Base-by-base conservation (phyloP, 2,797 vertebrate genomes). In the Syngnathus rostellatus region DNA sequence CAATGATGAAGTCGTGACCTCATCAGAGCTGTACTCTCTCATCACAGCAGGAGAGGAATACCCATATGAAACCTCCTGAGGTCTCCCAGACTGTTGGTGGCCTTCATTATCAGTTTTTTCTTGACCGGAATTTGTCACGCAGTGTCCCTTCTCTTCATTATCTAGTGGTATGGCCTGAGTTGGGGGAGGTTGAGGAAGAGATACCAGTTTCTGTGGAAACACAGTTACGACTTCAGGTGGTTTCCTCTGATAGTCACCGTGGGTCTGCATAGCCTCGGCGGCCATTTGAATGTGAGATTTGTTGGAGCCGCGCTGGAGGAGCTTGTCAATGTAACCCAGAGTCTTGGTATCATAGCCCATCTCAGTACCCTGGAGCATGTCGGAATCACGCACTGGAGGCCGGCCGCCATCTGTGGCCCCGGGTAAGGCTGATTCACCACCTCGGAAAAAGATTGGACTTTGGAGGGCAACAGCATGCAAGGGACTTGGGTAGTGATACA, bases 401-500 rank as follows among this genome's bases (percentile, higher is more conserved):
- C 60, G 65, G 1, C 69, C 78, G 45, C 67, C 65, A 8, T 89
- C 84, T 14, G 31, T 31, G 31, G 31, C 25, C 25, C 75, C 65
- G 4, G 77, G 41, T 59, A 70, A 68, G 3, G 69, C 62, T 2
- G 79, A 68, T 53, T 90, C 83, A 5, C 67, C 79, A n/a, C 85
- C 80, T 21, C 86, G 75, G 40, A 87, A 89, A 60, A 97, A 98
- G 51, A 98, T 92, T 0, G 96, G 95, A 77, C 94, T 98, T 79
- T 98, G 96, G 40, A 98, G 87, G 76, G 95, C 96, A 66, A 98
- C 95, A 0, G 95, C 96, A 0, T 98, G 97, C 69, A 98, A 88
- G 0, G 97, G 96, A 70, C 96, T 99, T 31, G 96, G 96, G 83
- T 97, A 98, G 1, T 85, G 89, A 76, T 98, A 98, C 54, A 96